These are phyloP conservation scores for Lasiommata megera DNA, from an alignment of 2,888 invertebrate species.

Conservation along the genomic window DNA sequence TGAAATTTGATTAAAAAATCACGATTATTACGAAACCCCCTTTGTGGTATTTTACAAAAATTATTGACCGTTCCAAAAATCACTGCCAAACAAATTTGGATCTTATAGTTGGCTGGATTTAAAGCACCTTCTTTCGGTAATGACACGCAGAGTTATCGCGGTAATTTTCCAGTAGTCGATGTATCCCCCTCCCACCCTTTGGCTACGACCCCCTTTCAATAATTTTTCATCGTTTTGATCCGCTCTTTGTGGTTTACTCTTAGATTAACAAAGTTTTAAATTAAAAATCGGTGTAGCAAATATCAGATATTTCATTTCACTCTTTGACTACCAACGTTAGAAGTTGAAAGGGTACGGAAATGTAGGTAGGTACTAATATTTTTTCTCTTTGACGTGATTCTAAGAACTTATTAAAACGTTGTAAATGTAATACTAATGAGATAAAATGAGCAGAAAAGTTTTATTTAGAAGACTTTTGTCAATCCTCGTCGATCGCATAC, in stretches of 20 bases:
- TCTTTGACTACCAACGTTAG: conserved; percentile 19
- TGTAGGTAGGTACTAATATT: conserved; percentile 1
- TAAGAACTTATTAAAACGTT: conserved; percentile 3
- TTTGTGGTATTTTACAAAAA: conserved; percentile 55
- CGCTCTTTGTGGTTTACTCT: conserved; percentile 74
- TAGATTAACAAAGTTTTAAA: conserved; percentile 81
- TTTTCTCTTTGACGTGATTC: not conserved
- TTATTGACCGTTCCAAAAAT: conserved; percentile 35
- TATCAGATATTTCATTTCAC: conserved; percentile 51
- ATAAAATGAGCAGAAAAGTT: too few species aligned
- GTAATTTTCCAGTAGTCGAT: conserved; percentile 70
- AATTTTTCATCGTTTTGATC: conserved; percentile 81
- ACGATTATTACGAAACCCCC: conserved; percentile 79
- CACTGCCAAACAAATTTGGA: conserved; percentile 27
- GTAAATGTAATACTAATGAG: not conserved
- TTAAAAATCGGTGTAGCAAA: conserved; percentile 70
- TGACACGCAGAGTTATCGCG: conserved; percentile 43
- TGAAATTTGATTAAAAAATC: conserved; percentile 83
- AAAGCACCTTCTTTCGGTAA: conserved; percentile 28
- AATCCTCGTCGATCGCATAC: too few species aligned
- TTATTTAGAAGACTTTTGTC: too few species aligned
- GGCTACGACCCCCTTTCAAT: conserved; percentile 73
- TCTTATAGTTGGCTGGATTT: conserved; percentile 28
- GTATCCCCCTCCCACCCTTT: conserved; percentile 56
- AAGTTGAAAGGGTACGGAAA: conserved; percentile 7